phyloP scores from a whole-genome alignment of 1,140 invertebrate species.

The Calycopis cecrops region DNA sequence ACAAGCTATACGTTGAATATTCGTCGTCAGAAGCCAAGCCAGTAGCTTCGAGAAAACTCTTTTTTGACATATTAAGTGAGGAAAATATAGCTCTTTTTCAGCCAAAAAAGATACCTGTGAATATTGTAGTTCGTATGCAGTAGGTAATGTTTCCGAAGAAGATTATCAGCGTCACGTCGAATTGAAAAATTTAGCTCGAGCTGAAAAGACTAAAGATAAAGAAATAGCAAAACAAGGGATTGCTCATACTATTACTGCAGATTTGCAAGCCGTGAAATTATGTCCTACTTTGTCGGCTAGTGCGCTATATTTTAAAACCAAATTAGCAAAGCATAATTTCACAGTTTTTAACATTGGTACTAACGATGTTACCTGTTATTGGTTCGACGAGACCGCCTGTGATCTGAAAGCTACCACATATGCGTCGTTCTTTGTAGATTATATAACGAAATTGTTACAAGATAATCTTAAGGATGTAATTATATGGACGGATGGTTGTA shows the following conservation, averaged over 20 bases:
- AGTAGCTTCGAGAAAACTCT: conserved; percentile 3
- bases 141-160: conserved; percentile 23
- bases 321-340: too few relatives aligned
- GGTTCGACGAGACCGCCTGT: too few relatives aligned
- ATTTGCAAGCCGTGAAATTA: too few relatives aligned
- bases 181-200: conserved; percentile 22
- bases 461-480: too few relatives aligned
- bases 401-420: too few relatives aligned
- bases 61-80: conserved; percentile 1
- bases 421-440: too few relatives aligned
- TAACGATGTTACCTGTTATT: too few relatives aligned
- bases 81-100: conserved; percentile 14
- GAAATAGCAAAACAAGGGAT: background rate
- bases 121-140: conserved; percentile 10
- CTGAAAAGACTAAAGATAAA: conserved; percentile 19
- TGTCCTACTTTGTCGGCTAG: too few relatives aligned
- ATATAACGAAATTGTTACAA: too few relatives aligned
- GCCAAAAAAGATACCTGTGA: conserved; percentile 14
- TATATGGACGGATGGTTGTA: too few relatives aligned
- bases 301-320: too few relatives aligned
- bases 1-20: conserved; percentile 7
- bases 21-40: conserved; percentile 1
- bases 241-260: conserved; percentile 21
- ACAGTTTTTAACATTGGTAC: too few relatives aligned
- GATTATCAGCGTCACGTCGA: conserved; percentile 27